Evolutionary conservation across 2,888 invertebrate species (phyloP).

Genomic region (Drosophila conformis): DNA sequence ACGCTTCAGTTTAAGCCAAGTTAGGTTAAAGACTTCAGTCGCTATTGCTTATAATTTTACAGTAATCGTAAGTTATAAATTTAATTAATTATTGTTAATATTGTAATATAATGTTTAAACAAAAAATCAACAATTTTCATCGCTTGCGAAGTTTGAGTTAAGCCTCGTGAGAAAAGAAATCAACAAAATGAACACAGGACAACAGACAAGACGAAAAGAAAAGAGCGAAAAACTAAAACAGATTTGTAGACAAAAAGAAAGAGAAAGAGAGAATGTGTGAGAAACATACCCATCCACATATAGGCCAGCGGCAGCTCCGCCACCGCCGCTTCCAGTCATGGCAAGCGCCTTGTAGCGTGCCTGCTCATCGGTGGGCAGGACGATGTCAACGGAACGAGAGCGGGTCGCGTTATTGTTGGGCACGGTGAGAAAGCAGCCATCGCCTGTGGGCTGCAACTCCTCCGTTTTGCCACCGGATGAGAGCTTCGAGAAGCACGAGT

Average conservation of each 20-base stretch:
- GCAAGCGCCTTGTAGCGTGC: constrained; percentile 94
- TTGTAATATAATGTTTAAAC: not conserved
- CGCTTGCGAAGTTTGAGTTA: not conserved
- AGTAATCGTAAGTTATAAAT: not conserved
- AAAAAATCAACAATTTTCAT: not conserved
- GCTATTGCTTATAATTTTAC: not conserved
- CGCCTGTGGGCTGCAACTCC: constrained; percentile 88
- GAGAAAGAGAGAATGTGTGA: constrained; percentile 9
- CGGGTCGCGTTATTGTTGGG: constrained; percentile 90
- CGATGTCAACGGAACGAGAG: constrained; percentile 94
- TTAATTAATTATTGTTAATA: not conserved
- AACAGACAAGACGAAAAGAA: constrained; percentile 15
- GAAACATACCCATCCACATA: constrained; percentile 64
- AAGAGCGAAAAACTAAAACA: not conserved
- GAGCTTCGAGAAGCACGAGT: constrained; percentile 93
- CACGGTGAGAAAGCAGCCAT: constrained; percentile 87
- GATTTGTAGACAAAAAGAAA: constrained; percentile 13
- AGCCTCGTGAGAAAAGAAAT: not conserved
- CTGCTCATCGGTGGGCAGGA: constrained; percentile 93
- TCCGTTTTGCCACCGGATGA: constrained; percentile 89
- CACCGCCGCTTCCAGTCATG: constrained; percentile 86
- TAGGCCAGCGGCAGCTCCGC: constrained; percentile 28
- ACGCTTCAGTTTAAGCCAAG: not conserved
- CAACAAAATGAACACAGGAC: constrained; percentile 17
- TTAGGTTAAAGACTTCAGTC: not conserved